Evolutionary conservation across 2,113 vertebrate genomes (phyloP), one percentile per base, ranked within the genome.

Genomic region (Capreolus pygargus): DNA sequence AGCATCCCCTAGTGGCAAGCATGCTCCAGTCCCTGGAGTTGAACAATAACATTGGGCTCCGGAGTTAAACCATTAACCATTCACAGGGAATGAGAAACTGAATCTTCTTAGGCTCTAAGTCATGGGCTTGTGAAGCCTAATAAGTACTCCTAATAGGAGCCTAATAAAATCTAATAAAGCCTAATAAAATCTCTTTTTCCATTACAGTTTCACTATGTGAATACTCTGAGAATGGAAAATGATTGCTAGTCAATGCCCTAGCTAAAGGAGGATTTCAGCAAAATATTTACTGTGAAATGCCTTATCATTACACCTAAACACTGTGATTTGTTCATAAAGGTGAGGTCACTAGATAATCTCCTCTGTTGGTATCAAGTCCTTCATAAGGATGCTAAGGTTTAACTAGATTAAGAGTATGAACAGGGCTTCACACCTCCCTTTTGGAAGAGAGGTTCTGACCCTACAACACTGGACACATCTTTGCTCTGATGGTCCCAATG

Each of bases 391-490:
- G 88, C 95, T 88, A 97, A 97, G 45, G 61, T 98, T 98, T 97
- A 96, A 93, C 92, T 87, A 95, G 88, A 89, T 98, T 97, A 98
- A 89, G 25, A 97, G 78, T 93, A 93, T 97, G 97, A 97, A 98
- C 90, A 87, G 92, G 94, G 45, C 86, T 87, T 93, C 12, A 15
- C 70, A 43, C 85, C 97, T 98, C 94, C 97, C 95, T 95, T 88
- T 78, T 74, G 96, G 94, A 95, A 36, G 61, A 76, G 78, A 97
- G 76, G 97, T 97, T 89, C 94, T 97, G 98, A 97, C 43, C 58
- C 61, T 88, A 93, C 1, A 28, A 60, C 86, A 58, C 85, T 81
- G 85, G 97, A 97, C 86, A 96, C 92, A 76, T 52, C 89, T 97
- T 98, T 97, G 47, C 61, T 85, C 95, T 30, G 54, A 33, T 21